Evolutionary conservation across 2,888 invertebrate species (phyloP), one percentile per base, ranked within the genome.

Genomic region (Apodemia duryi): DNA sequence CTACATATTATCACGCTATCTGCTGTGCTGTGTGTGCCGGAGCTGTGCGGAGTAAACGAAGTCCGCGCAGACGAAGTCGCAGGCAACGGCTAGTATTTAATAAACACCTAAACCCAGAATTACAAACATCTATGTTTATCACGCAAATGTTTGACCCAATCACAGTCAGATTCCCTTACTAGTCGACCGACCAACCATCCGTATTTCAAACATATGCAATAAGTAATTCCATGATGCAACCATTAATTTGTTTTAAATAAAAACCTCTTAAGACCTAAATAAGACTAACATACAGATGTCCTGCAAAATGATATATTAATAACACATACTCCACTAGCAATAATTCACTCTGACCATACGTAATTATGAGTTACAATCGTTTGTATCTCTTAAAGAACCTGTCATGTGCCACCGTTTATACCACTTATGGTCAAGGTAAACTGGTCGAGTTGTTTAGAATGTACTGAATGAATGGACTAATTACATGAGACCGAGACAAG

Each of bases 351-450:
- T 54, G 32, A 29, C 11, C 2, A 1, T 54, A 32, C 32, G 10
- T 54, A 32, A 29, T 32, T 54, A 54, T 7, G 29, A 4, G 13
- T 10, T 54, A 54, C 28, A 54, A 54, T 54, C 29, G 32, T 4
- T 9, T 54, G 54, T 11, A 29, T 6, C 11, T 29, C 3, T 35
- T 60, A 41, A 60, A 64, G 64, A 43, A 60, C 46, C 64, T 64
- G 64, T 64, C 64, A 64, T 32, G 32, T 62, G 62, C 62, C 46
- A 62, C 62, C 62, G 46, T 62, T 62, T 62, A 32, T 35, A 61
- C 29, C 60, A 60, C 28, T 67, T 68, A 68, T 68, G 67, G 68
- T 67, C 71, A 71, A 71, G 71, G 71, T 63, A 63, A 70, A 52
- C 71, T 9, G 63, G 67, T 69, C 60, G 35, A 11, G 46, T 46